A percentile compares a stretch with the other conserved stretches of the same genome.
Conservation (phyloP, 1,140 invertebrate species). For the Drosophila tropicalis region DNA sequence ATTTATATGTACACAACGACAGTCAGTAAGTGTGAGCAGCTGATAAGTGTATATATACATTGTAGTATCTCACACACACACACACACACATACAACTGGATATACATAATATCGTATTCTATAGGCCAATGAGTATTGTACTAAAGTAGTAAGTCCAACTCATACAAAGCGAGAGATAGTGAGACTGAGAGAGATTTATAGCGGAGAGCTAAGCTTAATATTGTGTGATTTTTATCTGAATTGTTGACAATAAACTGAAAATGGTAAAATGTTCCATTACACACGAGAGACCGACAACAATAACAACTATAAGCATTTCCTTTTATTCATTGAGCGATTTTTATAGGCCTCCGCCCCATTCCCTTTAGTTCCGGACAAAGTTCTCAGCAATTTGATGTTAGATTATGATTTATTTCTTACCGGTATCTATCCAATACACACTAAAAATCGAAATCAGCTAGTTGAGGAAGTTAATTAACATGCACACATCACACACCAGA, state of each 20-base stretch:
- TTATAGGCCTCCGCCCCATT: constrained; percentile 23
- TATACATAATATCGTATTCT: constrained; percentile 6
- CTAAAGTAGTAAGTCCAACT: constrained; percentile 11
- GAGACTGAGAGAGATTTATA: neutral
- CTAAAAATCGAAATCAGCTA: constrained; percentile 4
- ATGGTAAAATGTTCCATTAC: constrained; percentile 22
- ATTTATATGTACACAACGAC: constrained; percentile 45
- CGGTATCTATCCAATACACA: constrained; percentile 3
- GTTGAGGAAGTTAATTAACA: constrained; percentile 72
- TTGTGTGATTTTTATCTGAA: constrained; percentile 48
- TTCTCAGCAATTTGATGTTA: constrained; percentile 25
- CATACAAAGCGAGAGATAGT: constrained; percentile 23
- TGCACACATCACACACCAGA: constrained; percentile 35
- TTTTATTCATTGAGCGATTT: constrained; percentile 31
- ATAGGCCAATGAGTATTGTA: constrained; percentile 47
- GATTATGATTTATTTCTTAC: constrained; percentile 37
- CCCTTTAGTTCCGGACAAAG: constrained; percentile 55
- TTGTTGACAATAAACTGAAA: constrained; percentile 29
- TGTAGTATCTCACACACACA: constrained; percentile 9
- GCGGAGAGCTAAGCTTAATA: constrained; percentile 36
- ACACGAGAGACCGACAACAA: constrained; percentile 19
- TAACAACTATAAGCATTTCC: neutral
- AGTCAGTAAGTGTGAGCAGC: constrained; percentile 46
- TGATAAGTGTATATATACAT: constrained; percentile 39
- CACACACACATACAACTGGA: constrained; percentile 3